Base-by-base conservation (phyloP, 2,888 invertebrate genomes). In the Tenthredo livida region DNA sequence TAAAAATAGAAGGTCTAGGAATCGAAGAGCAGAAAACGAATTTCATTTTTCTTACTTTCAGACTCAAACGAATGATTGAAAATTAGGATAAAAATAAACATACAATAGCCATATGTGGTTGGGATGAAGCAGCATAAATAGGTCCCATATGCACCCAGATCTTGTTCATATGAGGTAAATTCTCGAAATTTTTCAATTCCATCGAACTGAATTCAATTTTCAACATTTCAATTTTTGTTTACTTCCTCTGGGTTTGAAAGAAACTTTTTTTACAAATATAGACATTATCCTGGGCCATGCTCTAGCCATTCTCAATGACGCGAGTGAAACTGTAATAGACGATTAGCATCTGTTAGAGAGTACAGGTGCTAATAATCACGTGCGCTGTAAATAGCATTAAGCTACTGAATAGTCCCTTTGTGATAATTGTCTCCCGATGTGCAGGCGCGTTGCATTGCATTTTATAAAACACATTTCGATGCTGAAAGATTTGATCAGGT, bases 341-440 rank as follows among this genome's bases (percentile, higher is more conserved):
- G 80, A 65, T 80, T 80, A 80, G 33, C 80, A 65, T 80, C 80
- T 80, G 80, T 80, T 80, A 80, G 65, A 65, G 80, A 21, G 61
- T 80, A 61, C 65, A 80, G 80, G 65, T 80, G 80, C 61, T 80
- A 80, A 80, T 54, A 65, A 80, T 80, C 80, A 21, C 40, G 12
- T 61, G 37, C 54, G 54, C 80, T 80, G 61, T 37, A 80, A 80
- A 80, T 80, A 61, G 43, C 80, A 25, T 29, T 21, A 58, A 37
- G 61, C 80, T 12, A 21, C 43, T 33, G 40, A 21, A 33, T 43
- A 54, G 54, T 77, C 77, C 77, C 77, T 77, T 77, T 17, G 54
- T 33, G 77, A 77, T 77, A 77, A 77, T 54, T 77, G 77, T 77
- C 25, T 50, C 50, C 77, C 29, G 77, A 77, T 73, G 73, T 73